phyloP scores from a whole-genome alignment of 2,888 invertebrate genomes.

The Lepidocyrtoides sp. region DNA sequence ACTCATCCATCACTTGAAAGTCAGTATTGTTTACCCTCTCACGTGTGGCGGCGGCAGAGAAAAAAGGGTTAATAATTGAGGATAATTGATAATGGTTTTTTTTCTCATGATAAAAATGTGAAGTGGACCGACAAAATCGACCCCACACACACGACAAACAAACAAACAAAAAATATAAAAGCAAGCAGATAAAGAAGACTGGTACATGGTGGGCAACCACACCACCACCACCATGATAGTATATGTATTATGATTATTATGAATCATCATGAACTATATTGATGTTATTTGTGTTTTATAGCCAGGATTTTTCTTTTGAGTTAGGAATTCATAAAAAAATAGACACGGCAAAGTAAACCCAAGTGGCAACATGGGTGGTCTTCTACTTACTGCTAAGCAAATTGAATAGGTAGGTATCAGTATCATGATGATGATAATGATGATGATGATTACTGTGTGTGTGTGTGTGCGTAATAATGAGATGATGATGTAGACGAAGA shows the following conservation, averaged over 20 bases:
- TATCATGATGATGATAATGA: background rate
- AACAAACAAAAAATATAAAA: background rate
- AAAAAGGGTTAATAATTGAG: conserved; percentile 54
- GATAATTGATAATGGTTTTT: conserved; percentile 68
- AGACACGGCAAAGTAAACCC: background rate
- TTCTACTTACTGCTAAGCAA: background rate
- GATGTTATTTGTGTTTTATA: too few relatives aligned
- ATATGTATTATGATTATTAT: too few relatives aligned
- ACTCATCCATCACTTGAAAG: background rate
- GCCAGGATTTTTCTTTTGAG: too few relatives aligned
- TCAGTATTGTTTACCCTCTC: conserved; percentile 32
- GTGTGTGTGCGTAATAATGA: conserved; percentile 8
- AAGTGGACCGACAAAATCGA: conserved; percentile 22
- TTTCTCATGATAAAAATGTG: background rate
- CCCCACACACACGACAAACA: conserved; percentile 14
- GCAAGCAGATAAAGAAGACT: too few relatives aligned
- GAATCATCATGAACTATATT: too few relatives aligned
- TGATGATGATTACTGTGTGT: background rate
- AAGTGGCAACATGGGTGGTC: background rate
- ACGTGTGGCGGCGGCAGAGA: background rate
- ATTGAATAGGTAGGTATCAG: conserved; percentile 20
- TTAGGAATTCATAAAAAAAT: background rate
- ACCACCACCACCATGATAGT: too few relatives aligned
- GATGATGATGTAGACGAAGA: background rate
- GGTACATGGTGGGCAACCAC: too few relatives aligned